phyloP scores from a whole-genome alignment of 1,140 invertebrate genomes.

The Dinoponera quadriceps region DNA sequence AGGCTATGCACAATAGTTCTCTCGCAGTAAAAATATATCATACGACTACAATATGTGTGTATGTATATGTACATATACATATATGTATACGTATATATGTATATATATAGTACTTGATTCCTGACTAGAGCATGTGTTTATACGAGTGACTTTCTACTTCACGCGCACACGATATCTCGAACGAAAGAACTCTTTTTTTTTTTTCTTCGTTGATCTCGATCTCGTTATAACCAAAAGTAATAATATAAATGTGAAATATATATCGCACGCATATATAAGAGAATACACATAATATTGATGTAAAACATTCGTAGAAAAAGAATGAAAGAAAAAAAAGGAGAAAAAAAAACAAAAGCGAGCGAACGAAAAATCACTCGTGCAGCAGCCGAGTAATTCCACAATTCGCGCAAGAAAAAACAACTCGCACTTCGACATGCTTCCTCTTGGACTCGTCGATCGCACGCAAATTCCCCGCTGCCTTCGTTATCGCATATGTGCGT shows the following conservation, averaged over 20 bases:
- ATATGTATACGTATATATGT: too few species aligned
- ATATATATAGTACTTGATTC: conserved; percentile 74
- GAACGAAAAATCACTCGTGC: conserved; percentile 24
- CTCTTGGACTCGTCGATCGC: conserved; percentile 18
- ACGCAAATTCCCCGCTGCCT: conserved; percentile 37
- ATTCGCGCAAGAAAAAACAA: too few species aligned
- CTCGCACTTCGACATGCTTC: conserved; percentile 18
- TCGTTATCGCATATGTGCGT: conserved; percentile 24
- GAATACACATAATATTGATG: not conserved
- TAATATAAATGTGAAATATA: conserved; percentile 13
- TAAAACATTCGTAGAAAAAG: not conserved
- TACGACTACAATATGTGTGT: conserved; percentile 69
- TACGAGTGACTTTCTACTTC: conserved; percentile 72
- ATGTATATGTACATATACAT: too few species aligned
- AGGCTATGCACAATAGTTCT: conserved; percentile 63
- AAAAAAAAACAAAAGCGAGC: not conserved
- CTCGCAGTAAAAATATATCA: conserved; percentile 81
- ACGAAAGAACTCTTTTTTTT: not conserved
- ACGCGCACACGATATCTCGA: conserved; percentile 5
- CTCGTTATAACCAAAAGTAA: not conserved
- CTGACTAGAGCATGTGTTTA: conserved; percentile 80
- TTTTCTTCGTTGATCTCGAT: not conserved
- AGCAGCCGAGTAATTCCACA: conserved; percentile 2
- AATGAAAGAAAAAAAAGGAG: not conserved
- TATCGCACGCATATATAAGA: not conserved